Conservation (phyloP, 2,797 vertebrate genomes). For the Nasua narica region DNA sequence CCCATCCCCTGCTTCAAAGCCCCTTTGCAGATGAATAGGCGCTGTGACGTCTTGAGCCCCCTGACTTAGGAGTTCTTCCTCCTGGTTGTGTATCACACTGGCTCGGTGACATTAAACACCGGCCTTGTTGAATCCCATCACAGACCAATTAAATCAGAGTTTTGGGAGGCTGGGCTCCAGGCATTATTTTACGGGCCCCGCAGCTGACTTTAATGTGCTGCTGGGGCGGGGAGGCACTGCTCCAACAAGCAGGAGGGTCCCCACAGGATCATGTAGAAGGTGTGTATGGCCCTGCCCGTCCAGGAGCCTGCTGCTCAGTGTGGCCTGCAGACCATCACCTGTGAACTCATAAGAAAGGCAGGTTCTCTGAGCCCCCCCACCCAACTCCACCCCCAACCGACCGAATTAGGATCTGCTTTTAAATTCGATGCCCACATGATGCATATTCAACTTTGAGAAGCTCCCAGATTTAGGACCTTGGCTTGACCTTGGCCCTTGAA, state of each 20-base stretch:
- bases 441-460: neutral
- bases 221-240: rapidly evolving
- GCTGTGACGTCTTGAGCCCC: neutral
- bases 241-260: rapidly evolving
- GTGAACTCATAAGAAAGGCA: neutral
- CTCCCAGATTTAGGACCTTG: neutral
- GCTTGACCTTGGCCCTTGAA: neutral
- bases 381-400: rapidly evolving
- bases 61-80: neutral
- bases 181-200: neutral
- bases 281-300: rapidly evolving
- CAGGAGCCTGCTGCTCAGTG: neutral
- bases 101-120: neutral
- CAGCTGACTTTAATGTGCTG: neutral
- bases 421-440: neutral
- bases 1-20: neutral
- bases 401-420: neutral
- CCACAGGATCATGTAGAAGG: neutral
- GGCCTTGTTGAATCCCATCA: neutral
- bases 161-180: neutral
- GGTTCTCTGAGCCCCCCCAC: neutral
- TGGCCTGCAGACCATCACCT: neutral
- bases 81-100: neutral
- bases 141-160: neutral
- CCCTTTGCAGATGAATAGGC: neutral